Conservation (phyloP, 2,888 invertebrate species). For the Nymphalis c-album region DNA sequence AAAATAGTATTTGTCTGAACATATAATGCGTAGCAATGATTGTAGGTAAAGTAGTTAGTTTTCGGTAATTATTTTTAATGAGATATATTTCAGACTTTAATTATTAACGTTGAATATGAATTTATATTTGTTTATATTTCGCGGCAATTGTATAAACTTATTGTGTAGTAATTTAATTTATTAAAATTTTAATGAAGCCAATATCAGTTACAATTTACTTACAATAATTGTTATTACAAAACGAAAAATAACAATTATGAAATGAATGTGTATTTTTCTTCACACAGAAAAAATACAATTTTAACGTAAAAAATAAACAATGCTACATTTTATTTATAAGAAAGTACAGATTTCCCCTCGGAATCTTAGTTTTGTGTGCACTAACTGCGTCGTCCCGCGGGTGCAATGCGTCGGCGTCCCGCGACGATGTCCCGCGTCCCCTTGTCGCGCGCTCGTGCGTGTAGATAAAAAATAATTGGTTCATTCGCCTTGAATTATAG, state of each 20-base stretch:
- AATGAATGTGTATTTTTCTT: background rate
- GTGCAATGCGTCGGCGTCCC: slow-evolving; percentile 72
- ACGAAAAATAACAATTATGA: background rate
- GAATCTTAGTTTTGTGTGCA: slow-evolving; percentile 57
- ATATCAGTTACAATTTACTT: too few species aligned
- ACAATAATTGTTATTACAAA: too few species aligned
- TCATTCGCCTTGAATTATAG: slow-evolving; percentile 62
- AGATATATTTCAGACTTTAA: too few species aligned
- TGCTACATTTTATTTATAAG: slow-evolving; percentile 21
- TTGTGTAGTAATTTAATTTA: too few species aligned
- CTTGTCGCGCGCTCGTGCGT: slow-evolving; percentile 63
- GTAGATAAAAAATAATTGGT: slow-evolving; percentile 80
- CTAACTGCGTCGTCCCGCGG: slow-evolving; percentile 60
- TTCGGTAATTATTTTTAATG: too few species aligned
- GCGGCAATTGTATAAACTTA: too few species aligned
- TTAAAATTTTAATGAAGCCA: too few species aligned
- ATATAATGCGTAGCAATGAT: too few species aligned
- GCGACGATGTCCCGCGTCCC: slow-evolving; percentile 40
- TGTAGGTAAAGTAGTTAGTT: too few species aligned
- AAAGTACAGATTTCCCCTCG: slow-evolving; percentile 58
- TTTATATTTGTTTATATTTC: too few species aligned
- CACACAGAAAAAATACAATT: background rate
- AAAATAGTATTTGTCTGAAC: too few species aligned
- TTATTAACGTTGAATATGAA: too few species aligned
- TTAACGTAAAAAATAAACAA: slow-evolving; percentile 7